A percentile compares a stretch with the other conserved stretches of the same genome.
These are phyloP conservation scores for Mugil cephalus DNA, from an alignment of 2,113 vertebrate species.

Conservation along the genomic window DNA sequence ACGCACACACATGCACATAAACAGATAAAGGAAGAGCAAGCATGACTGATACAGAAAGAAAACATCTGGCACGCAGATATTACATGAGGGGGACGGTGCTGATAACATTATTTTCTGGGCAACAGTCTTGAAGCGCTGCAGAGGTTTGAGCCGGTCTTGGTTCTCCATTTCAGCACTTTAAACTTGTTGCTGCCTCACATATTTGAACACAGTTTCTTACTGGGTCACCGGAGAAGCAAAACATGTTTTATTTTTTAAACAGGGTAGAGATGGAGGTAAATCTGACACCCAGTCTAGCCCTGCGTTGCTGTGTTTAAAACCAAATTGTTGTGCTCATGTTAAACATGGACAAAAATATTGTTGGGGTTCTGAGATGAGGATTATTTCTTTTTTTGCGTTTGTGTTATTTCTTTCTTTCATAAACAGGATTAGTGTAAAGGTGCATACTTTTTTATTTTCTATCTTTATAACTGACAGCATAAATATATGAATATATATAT, in stretches of 20 bases:
- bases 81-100: not conserved
- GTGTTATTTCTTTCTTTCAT: no score
- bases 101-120: not conserved
- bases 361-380: no score
- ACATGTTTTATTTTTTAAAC: not conserved
- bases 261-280: not conserved
- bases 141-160: not conserved
- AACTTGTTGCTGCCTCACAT: not conserved
- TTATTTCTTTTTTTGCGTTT: no score
- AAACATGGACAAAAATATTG: not conserved
- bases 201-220: not conserved
- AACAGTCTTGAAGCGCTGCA: not conserved
- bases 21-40: slow-evolving; percentile 33
- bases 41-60: slow-evolving; percentile 38
- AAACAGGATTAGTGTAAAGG: no score
- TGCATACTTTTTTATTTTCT: no score
- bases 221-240: not conserved
- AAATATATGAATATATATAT: no score
- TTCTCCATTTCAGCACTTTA: not conserved
- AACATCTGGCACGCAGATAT: slow-evolving; percentile 25
- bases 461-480: no score
- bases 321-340: not conserved
- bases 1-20: slow-evolving; percentile 8
- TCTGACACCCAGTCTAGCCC: not conserved
- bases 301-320: not conserved